Evolutionary conservation across 2,888 invertebrate genomes (phyloP), one percentile per base, ranked within the genome.

Genomic region (Ormyrus thymus): DNA sequence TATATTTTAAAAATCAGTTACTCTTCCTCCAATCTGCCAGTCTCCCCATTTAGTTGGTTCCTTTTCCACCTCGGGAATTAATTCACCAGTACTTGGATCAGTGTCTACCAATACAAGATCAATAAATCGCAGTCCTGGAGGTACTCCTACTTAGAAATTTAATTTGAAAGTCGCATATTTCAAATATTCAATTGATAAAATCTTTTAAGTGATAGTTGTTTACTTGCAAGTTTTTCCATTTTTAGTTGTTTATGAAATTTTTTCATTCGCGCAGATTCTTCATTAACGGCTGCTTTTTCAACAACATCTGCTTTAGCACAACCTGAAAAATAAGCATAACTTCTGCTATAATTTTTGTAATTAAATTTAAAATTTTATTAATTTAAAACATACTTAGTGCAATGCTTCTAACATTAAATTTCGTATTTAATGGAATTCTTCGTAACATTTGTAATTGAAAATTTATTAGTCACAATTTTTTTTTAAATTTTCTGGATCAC

Each of bases 21-120:
- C 88, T 69, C 88, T 84, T 9, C 89, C 87, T 69, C 84, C 83
- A 69, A 84, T 80, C 65, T 89, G 89, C 88, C 88, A 87, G 70
- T 88, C 88, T 65, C 88, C 88, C 87, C 87, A 89, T 81, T 87
- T 88, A 8, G 87, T 89, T 72, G 88, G 88, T 69, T 89, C 84
- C 65, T 85, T 85, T 66, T 89, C 88, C 45, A 66, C 80, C 65
- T 88, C 77, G 15, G 86, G 48, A 73, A 86, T 75, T 43, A 86
- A 50, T 78, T 87, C 87, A 46, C 88, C 86, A 64, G 73, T 87
- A 29, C 77, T 79, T 13, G 86, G 83, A 81, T 88, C 83, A 15
- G 84, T 86, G 46, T 87, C 83, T 5, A 86, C 85, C 64, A 88
- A 81, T 29, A 87, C 79, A 1, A 87, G 83, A 70, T 87, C 86